phyloP scores from a whole-genome alignment of 2,113 vertebrate species.

The human (Homo sapiens) region GRCh38 chr14:32159001-32159500 shows the following conservation, averaged over 20 bases:
- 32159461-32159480: background rate
- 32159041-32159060: background rate
- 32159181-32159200: slow-evolving; percentile 1
- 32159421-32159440: slow-evolving; percentile 33
- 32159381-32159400: background rate
- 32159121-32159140: background rate
- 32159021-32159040: background rate
- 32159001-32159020: background rate
- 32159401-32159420: slow-evolving; percentile 4
- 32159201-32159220: slow-evolving; percentile 30
- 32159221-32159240: background rate
- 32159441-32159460: slow-evolving; percentile 21
- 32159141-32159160: slow-evolving; percentile 25
- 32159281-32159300: background rate
- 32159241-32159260: background rate
- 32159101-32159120: background rate
- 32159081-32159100: background rate
- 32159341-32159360: slow-evolving; percentile 7
- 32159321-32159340: slow-evolving; percentile 19
- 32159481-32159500: slow-evolving; percentile 7
- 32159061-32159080: background rate
- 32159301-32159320: background rate
- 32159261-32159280: slow-evolving; percentile 29
- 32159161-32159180: background rate
- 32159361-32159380: background rate